These are phyloP conservation scores for Rhadina sibilatrix DNA, from an alignment of 2,113 vertebrate species.

Conservation along the genomic window DNA sequence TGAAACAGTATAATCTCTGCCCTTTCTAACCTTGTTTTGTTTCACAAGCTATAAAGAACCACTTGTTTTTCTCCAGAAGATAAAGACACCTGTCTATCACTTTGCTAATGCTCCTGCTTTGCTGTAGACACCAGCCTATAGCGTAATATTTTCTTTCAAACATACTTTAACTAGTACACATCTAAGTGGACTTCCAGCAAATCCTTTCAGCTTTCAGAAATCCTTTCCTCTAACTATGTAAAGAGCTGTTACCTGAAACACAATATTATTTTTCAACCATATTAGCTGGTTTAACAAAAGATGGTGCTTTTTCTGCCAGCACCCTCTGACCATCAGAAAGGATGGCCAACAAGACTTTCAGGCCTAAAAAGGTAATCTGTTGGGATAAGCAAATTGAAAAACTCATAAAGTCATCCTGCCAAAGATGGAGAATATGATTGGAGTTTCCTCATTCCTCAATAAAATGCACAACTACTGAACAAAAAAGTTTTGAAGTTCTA, in stretches of 20 bases:
- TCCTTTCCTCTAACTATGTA: not conserved
- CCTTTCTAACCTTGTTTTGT: not conserved
- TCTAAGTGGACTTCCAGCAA: not conserved
- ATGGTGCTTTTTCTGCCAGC: not conserved
- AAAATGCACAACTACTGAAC: rapidly evolving
- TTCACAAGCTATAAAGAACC: not conserved
- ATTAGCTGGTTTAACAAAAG: not conserved
- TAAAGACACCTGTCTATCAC: not conserved
- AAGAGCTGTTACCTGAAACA: not conserved
- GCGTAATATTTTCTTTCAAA: not conserved
- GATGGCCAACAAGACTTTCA: not conserved
- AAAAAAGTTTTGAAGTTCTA: not conserved
- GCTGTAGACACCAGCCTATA: not conserved
- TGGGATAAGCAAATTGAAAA: not conserved
- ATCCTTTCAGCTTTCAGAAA: not conserved
- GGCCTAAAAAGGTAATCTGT: not conserved
- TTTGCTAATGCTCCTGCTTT: not conserved
- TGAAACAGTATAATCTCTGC: not conserved
- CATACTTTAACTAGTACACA: not conserved
- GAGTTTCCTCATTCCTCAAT: not conserved
- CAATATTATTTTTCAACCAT: not conserved
- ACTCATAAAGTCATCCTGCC: not conserved
- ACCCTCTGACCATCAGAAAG: not conserved
- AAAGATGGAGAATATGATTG: not conserved
- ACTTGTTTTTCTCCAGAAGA: not conserved